Base-by-base conservation (phyloP, 2,888 invertebrate genomes). In the Heliconius cydno region DNA sequence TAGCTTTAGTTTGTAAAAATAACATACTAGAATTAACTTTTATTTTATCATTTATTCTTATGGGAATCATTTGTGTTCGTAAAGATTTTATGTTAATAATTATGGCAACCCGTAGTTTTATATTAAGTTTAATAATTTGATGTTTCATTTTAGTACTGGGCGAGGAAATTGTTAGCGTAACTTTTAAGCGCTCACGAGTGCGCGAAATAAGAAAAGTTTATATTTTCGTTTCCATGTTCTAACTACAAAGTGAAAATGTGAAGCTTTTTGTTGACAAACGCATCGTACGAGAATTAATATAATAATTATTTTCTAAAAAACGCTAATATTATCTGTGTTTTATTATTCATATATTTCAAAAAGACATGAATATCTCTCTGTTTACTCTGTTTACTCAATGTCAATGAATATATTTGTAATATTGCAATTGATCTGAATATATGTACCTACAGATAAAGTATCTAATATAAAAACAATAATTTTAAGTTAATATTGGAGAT, bases 121-220 rank as follows among this genome's bases (percentile, higher is more conserved):
- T 70, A 41, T 57, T 15, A 19, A 68, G 19, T 38, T 22, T 15
- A 71, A 52, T 76, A 70, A 77, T 38, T 70, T 71, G 46, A 77
- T 71, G 68, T 65, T 71, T 65, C 57, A 52, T 66, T 78, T 73
- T 57, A 73, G 60, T 60, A 9, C 38, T 38, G 63, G 28, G 57
- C 66, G 52, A 46, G 72, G 73, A 78, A 78, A 78, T 78, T 65
- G 72, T 73, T 73, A 46, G 34, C 52, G 1, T 60, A 68, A 78
- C 67, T 74, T 78, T 74, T 38, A 67, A 78, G 74, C 78, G 57
- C 13, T 66, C 30, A 65, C 73, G 38, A 74, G 67, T 52, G 67
- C 67, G 67, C 57, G 57, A 28, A 67, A 74, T 67, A 57, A 74
- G 78, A 74, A 78, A 78, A 78, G 60, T 74, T 78, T 57, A 52